Conservation (phyloP, 1,140 invertebrate species). For the Zaprionus africanus region DNA sequence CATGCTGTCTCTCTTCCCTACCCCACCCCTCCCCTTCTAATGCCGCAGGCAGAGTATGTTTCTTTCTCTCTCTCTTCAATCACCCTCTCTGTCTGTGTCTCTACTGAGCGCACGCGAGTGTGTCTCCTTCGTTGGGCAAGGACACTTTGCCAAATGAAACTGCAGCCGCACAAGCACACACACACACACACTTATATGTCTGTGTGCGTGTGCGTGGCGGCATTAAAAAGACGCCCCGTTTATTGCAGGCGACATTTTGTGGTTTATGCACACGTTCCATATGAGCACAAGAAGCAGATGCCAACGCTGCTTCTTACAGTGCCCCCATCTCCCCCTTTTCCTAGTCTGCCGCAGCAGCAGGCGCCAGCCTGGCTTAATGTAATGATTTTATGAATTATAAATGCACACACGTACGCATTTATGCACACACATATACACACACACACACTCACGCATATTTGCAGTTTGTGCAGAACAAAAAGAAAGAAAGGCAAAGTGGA, state of each 20-base stretch:
- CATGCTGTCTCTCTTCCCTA: neutral
- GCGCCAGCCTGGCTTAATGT: constrained; percentile 60
- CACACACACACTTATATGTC: neutral
- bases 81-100: constrained; percentile 27
- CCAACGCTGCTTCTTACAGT: constrained; percentile 8
- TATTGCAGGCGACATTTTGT: constrained; percentile 80
- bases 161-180: constrained; percentile 45
- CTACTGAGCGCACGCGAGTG: constrained; percentile 13
- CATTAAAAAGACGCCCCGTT: constrained; percentile 77
- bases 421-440: constrained; percentile 21
- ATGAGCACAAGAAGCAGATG: constrained; percentile 28
- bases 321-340: neutral
- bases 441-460: neutral
- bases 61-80: neutral
- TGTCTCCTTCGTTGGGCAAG: constrained; percentile 24
- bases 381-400: constrained; percentile 83
- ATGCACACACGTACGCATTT: constrained; percentile 70
- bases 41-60: constrained; percentile 33
- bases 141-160: constrained; percentile 78
- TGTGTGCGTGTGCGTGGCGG: constrained; percentile 21
- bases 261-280: constrained; percentile 78
- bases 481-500: constrained; percentile 38
- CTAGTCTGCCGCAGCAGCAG: neutral
- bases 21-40: neutral
- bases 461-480: constrained; percentile 2